Conservation (phyloP, 2,888 invertebrate genomes). For the Aricia artaxerxes region DNA sequence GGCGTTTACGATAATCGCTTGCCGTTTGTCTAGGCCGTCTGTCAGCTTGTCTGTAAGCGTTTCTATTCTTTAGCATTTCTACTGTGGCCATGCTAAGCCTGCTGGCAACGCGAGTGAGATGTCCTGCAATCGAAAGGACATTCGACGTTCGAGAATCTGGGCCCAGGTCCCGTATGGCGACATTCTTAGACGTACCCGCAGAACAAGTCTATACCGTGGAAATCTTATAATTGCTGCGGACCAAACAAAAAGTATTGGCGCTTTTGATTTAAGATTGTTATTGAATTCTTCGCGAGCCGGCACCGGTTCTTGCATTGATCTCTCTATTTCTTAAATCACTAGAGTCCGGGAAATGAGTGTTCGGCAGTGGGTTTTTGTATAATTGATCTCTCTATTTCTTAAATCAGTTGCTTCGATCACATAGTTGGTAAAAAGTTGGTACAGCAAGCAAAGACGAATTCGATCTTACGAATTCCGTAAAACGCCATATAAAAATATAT, state of each 20-base stretch:
- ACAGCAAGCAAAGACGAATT: neutral
- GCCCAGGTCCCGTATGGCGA: conserved; percentile 56
- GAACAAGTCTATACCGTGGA: conserved; percentile 41
- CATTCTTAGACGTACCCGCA: conserved; percentile 64
- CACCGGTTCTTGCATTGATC: neutral
- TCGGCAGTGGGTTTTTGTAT: neutral
- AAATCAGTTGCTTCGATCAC: neutral
- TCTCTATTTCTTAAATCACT: conserved; percentile 9
- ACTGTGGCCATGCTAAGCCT: too few relatives aligned
- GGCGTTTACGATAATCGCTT: too few relatives aligned
- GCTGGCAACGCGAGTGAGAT: too few relatives aligned
- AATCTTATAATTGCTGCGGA: conserved; percentile 41
- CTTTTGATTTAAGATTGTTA: conserved; percentile 38
- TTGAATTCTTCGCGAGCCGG: conserved; percentile 34
- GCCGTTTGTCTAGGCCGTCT: too few relatives aligned
- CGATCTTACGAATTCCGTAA: too few relatives aligned
- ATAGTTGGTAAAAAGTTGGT: neutral
- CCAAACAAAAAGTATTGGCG: conserved; percentile 39
- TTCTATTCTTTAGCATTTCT: too few relatives aligned
- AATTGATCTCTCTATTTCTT: conserved; percentile 14
- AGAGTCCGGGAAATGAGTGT: too few relatives aligned
- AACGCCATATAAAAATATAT: too few relatives aligned
- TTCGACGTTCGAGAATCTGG: neutral
- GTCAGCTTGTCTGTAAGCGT: too few relatives aligned
- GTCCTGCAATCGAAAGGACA: neutral